Conservation (phyloP, 2,888 invertebrate species). For the Nephrotoma guestfalica region DNA sequence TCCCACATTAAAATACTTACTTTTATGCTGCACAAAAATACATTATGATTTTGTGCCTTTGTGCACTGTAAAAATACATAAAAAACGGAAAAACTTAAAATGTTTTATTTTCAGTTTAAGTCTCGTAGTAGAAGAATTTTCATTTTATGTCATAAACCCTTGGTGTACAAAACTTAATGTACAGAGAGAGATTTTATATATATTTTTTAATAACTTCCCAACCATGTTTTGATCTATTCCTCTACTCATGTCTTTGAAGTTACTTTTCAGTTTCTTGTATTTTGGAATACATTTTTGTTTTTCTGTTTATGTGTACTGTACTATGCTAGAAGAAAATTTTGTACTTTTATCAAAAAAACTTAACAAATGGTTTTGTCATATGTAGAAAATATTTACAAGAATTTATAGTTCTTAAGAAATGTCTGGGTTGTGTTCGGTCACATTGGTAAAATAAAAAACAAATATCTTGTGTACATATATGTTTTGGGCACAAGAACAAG, state of each 20-base stretch:
- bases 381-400: not conserved
- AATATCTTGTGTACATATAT: not conserved
- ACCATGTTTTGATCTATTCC: not conserved
- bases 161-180: not conserved
- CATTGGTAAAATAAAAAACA: not conserved
- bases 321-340: not conserved
- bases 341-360: not conserved
- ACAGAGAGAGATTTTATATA: not conserved
- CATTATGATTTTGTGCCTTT: not conserved
- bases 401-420: not conserved
- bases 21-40: not conserved
- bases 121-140: not conserved
- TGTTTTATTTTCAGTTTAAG: not conserved
- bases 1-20: not conserved
- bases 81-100: not conserved
- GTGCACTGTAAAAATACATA: not conserved
- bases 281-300: not conserved
- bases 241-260: not conserved
- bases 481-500: not conserved
- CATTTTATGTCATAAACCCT: not conserved
- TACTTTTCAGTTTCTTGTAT: not conserved
- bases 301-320: not conserved
- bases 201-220: not conserved
- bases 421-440: not conserved
- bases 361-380: not conserved